A percentile compares a stretch with the other conserved stretches of the same genome.
Evolutionary conservation across 2,888 invertebrate species (phyloP).

Genomic region (Latheticus oryzae): DNA sequence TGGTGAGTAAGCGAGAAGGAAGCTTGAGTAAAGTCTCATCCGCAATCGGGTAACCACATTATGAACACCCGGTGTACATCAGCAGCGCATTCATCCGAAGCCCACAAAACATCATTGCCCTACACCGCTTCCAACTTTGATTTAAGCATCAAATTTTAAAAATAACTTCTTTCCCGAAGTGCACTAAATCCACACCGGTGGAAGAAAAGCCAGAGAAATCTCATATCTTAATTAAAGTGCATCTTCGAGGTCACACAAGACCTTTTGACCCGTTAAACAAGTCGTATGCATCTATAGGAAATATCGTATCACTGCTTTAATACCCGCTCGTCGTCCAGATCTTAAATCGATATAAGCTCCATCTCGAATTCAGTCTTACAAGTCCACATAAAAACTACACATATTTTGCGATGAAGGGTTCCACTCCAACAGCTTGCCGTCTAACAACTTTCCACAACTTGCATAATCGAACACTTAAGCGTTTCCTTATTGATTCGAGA

Average conservation of each 20-base stretch:
- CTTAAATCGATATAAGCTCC: slow-evolving; percentile 35
- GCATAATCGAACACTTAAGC: slow-evolving; percentile 21
- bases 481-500: slow-evolving; percentile 7
- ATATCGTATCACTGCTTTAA: slow-evolving; percentile 31
- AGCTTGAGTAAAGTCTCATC: slow-evolving; percentile 57
- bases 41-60: slow-evolving; percentile 63
- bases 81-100: slow-evolving; percentile 43
- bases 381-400: slow-evolving; percentile 33
- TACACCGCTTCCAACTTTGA: slow-evolving; percentile 38
- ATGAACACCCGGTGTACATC: slow-evolving; percentile 63
- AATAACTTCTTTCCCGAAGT: slow-evolving; percentile 36
- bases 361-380: slow-evolving; percentile 35
- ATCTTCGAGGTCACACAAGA: slow-evolving; percentile 9
- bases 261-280: slow-evolving; percentile 30
- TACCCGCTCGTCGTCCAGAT: slow-evolving; percentile 30
- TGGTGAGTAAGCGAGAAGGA: slow-evolving; percentile 60
- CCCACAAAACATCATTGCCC: slow-evolving; percentile 43
- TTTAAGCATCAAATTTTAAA: slow-evolving; percentile 42
- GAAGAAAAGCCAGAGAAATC: slow-evolving; percentile 6
- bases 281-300: slow-evolving; percentile 29
- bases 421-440: slow-evolving; percentile 26
- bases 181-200: slow-evolving; percentile 17
- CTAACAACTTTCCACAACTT: slow-evolving; percentile 25
- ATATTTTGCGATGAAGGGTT: slow-evolving; percentile 28
- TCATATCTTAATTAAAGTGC: slow-evolving; percentile 32